Conservation (phyloP, 2,888 invertebrate species). For the Brenthis hecate region DNA sequence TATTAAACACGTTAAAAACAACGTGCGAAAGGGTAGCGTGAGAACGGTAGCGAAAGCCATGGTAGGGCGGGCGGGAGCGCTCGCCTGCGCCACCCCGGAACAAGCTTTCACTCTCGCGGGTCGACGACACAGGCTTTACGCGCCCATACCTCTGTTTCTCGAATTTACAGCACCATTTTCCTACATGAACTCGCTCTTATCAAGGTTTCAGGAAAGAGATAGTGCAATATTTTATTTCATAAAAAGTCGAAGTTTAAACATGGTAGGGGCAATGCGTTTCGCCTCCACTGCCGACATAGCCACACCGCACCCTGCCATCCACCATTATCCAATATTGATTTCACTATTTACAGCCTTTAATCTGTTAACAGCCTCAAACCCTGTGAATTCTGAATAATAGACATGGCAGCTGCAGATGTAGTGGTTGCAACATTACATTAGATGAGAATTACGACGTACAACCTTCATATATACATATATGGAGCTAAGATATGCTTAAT, state of each 20-base stretch:
- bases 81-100: constrained; percentile 71
- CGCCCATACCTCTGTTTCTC: constrained; percentile 60
- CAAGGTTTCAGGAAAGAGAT: constrained; percentile 31
- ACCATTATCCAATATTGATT: constrained; percentile 78
- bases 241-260: constrained; percentile 27
- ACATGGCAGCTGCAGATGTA: constrained; percentile 29
- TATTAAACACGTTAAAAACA: constrained; percentile 66
- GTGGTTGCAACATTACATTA: not conserved
- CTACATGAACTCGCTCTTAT: constrained; percentile 30
- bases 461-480: too few relatives aligned
- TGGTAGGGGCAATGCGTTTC: constrained; percentile 61
- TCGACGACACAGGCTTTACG: constrained; percentile 74
- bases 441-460: not conserved
- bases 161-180: constrained; percentile 31
- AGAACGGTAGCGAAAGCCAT: constrained; percentile 78
- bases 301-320: constrained; percentile 62
- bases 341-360: constrained; percentile 74
- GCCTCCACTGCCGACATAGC: constrained; percentile 50
- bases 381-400: constrained; percentile 48
- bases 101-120: constrained; percentile 79
- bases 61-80: constrained; percentile 66
- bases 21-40: constrained; percentile 69
- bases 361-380: constrained; percentile 65
- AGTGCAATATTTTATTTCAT: constrained; percentile 29
- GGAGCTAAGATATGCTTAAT: too few relatives aligned